Conservation (phyloP, 1,140 invertebrate species). For the Leptopilina clavipes region DNA sequence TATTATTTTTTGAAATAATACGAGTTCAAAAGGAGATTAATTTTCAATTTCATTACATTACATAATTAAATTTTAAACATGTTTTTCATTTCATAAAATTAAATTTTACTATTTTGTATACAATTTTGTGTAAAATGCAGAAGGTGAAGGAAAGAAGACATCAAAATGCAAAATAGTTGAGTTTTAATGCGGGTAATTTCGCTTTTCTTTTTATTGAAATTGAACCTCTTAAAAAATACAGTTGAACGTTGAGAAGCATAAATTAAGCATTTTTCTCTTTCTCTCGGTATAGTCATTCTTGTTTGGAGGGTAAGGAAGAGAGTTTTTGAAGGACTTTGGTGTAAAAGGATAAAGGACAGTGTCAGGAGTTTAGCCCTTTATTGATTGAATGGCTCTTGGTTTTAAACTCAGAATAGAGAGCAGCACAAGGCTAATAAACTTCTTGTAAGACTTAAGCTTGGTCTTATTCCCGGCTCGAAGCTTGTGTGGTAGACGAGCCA, state of each 20-base stretch:
- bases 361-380: conserved; percentile 38
- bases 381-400: conserved; percentile 45
- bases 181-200: too few relatives aligned
- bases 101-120: too few relatives aligned
- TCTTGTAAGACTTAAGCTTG: conserved; percentile 40
- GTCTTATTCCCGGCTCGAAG: conserved; percentile 32
- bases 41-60: too few relatives aligned
- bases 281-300: conserved; percentile 1
- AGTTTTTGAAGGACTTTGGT: background rate
- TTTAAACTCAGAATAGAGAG: conserved; percentile 28
- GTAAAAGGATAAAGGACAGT: conserved; percentile 13
- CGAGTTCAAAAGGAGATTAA: too few relatives aligned
- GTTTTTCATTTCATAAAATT: too few relatives aligned
- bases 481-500: conserved; percentile 20
- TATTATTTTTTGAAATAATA: too few relatives aligned
- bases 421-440: conserved; percentile 34
- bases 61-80: too few relatives aligned
- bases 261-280: background rate
- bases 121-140: too few relatives aligned
- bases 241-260: background rate
- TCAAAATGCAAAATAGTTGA: too few relatives aligned
- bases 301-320: background rate
- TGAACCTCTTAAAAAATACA: conserved; percentile 25
- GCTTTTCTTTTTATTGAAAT: background rate
- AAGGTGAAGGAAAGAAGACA: too few relatives aligned